Percentiles rank a stretch among this genome's conserved stretches.
Evolutionary conservation across 2,888 invertebrate species (phyloP).

Genomic region (Drosophila mimetica): DNA sequence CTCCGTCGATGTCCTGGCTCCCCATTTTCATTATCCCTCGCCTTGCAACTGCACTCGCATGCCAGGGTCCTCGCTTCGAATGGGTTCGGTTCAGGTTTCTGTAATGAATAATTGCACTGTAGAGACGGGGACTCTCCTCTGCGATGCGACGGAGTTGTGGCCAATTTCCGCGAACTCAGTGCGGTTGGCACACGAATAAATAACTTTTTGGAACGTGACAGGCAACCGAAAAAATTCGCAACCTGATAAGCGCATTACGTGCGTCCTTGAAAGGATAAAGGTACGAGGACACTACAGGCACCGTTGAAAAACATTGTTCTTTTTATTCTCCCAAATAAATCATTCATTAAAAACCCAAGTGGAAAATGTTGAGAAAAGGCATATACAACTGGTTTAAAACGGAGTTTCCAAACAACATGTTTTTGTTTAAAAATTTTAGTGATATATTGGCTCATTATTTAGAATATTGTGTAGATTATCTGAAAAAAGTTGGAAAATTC

Average conservation of each 20-base stretch:
- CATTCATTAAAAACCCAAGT: background rate
- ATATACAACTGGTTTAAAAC: too few relatives aligned
- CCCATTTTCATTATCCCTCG: slow-evolving; percentile 60
- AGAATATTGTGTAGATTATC: too few relatives aligned
- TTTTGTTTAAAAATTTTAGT: too few relatives aligned
- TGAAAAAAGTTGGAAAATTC: too few relatives aligned
- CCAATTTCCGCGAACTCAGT: slow-evolving; percentile 27
- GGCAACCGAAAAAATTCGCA: slow-evolving; percentile 30
- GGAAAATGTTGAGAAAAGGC: too few relatives aligned
- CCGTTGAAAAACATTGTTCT: background rate
- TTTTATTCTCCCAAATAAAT: background rate
- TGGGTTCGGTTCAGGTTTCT: slow-evolving; percentile 31
- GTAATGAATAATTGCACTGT: slow-evolving; percentile 48
- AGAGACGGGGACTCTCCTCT: slow-evolving; percentile 4
- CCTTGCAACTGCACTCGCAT: slow-evolving; percentile 55
- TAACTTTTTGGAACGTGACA: slow-evolving; percentile 59
- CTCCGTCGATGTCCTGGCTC: slow-evolving; percentile 51
- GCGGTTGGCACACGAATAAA: slow-evolving; percentile 46
- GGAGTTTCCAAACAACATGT: too few relatives aligned
- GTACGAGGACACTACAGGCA: background rate
- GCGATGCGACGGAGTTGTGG: slow-evolving; percentile 19
- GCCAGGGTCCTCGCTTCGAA: slow-evolving; percentile 38
- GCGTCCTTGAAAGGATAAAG: slow-evolving; percentile 24
- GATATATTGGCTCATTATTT: too few relatives aligned
- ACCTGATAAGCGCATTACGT: slow-evolving; percentile 36